phyloP scores from a whole-genome alignment of 2,113 vertebrate species.

The Acanthisitta chloris region DNA sequence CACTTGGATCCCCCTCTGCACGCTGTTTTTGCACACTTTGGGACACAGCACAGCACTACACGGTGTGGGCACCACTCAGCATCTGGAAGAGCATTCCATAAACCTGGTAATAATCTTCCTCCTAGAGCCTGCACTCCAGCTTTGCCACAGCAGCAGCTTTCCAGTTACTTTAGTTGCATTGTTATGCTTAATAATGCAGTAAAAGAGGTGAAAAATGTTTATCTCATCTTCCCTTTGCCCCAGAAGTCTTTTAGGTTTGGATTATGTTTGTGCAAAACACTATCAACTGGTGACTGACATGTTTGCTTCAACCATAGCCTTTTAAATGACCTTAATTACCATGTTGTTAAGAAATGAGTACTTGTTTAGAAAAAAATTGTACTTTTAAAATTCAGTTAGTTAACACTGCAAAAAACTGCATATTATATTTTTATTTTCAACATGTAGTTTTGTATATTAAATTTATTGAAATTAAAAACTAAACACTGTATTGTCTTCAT shows the following conservation, averaged over 20 bases:
- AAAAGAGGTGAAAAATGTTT: conserved; percentile 45
- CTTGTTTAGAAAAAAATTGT: conserved; percentile 70
- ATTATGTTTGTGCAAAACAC: conserved; percentile 64
- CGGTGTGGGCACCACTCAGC: neutral
- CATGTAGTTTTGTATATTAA: conserved; percentile 78
- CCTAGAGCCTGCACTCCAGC: conserved; percentile 13
- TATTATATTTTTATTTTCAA: conserved; percentile 77
- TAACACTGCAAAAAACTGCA: conserved; percentile 70
- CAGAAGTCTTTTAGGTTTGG: conserved; percentile 47
- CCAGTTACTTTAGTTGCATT: conserved; percentile 24
- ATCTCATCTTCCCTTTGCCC: conserved; percentile 39
- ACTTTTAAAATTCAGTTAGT: conserved; percentile 77
- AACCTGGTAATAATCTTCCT: neutral
- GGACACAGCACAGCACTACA: neutral
- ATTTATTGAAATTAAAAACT: conserved; percentile 68
- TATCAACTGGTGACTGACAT: conserved; percentile 65
- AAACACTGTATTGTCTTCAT: conserved; percentile 65
- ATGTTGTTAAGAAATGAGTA: conserved; percentile 72
- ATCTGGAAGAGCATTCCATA: neutral
- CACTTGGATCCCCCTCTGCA: neutral
- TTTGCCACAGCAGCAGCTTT: conserved; percentile 39
- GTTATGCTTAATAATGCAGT: neutral
- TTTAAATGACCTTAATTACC: conserved; percentile 71
- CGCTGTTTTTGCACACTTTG: neutral
- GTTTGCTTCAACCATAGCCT: conserved; percentile 73